Conservation (phyloP, 2,113 vertebrate species). For the Pollachius pollachius region DNA sequence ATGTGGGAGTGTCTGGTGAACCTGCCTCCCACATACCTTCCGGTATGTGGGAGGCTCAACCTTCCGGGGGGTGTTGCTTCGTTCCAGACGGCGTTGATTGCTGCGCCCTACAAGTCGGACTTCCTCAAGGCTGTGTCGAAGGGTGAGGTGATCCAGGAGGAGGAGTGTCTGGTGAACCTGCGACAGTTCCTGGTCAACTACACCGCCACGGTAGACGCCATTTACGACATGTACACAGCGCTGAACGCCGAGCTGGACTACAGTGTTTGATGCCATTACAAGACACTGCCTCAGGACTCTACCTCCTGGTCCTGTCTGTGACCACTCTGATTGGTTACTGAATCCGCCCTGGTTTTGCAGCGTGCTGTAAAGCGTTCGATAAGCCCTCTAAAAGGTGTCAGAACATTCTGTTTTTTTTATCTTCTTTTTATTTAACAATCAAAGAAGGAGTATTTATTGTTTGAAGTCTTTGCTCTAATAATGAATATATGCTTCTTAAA, state of each 20-base stretch:
- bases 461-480: no score
- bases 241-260: slow-evolving; percentile 91
- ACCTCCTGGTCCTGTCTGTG: neutral
- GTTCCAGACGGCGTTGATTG: slow-evolving; percentile 79
- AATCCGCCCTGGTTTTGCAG: no score
- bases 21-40: no score
- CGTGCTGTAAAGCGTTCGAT: no score
- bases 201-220: slow-evolving; percentile 84
- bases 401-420: neutral
- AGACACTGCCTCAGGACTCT: neutral
- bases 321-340: neutral
- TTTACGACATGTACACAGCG: slow-evolving; percentile 89
- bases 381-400: no score
- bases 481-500: no score
- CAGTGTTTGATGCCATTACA: slow-evolving; percentile 74
- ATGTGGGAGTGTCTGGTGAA: no score
- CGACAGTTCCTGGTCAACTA: slow-evolving; percentile 85
- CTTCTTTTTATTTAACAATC: neutral
- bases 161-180: slow-evolving; percentile 86
- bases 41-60: no score
- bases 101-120: slow-evolving; percentile 88
- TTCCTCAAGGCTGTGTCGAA: slow-evolving; percentile 93
- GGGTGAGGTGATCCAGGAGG: slow-evolving; percentile 85
- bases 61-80: neutral
- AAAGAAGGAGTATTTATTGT: no score